phyloP scores from a whole-genome alignment of 2,888 invertebrate genomes.

The Dendrolimus pini region DNA sequence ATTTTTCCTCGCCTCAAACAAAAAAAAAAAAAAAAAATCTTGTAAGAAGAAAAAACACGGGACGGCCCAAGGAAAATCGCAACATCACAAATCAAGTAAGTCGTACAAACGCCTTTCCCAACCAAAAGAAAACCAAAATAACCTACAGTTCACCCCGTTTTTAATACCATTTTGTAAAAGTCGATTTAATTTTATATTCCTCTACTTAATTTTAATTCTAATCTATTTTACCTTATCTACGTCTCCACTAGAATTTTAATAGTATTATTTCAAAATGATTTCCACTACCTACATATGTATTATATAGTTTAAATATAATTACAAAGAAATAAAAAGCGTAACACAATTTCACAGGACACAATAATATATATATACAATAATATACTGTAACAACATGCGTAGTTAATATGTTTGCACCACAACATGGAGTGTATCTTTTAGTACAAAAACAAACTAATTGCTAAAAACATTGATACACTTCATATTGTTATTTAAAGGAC shows the following conservation, averaged over 20 bases:
- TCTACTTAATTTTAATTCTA: too few relatives aligned
- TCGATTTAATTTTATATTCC: too few relatives aligned
- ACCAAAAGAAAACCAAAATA: too few relatives aligned
- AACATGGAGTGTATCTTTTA: background rate
- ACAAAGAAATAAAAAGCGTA: conserved; percentile 71
- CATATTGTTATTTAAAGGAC: background rate
- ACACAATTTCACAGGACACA: conserved; percentile 80
- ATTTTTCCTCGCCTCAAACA: too few relatives aligned
- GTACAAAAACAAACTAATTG: too few relatives aligned
- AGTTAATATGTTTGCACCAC: conserved; percentile 10
- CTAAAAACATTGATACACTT: background rate
- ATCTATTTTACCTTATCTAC: background rate
- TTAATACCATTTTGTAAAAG: too few relatives aligned
- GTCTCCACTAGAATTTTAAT: background rate
- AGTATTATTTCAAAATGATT: conserved; percentile 2
- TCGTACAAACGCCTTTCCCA: too few relatives aligned
- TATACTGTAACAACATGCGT: conserved; percentile 20
- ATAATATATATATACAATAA: conserved; percentile 27
- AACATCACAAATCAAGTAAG: too few relatives aligned
- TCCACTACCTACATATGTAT: conserved; percentile 20
- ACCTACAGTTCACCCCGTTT: too few relatives aligned
- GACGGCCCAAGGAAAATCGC: too few relatives aligned
- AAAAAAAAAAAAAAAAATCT: too few relatives aligned
- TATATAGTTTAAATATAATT: conserved; percentile 22
- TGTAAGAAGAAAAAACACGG: too few relatives aligned